A percentile compares a stretch with the other conserved stretches of the same genome.
Conservation (phyloP, 2,113 vertebrate species). For the Melanocharis versteri region DNA sequence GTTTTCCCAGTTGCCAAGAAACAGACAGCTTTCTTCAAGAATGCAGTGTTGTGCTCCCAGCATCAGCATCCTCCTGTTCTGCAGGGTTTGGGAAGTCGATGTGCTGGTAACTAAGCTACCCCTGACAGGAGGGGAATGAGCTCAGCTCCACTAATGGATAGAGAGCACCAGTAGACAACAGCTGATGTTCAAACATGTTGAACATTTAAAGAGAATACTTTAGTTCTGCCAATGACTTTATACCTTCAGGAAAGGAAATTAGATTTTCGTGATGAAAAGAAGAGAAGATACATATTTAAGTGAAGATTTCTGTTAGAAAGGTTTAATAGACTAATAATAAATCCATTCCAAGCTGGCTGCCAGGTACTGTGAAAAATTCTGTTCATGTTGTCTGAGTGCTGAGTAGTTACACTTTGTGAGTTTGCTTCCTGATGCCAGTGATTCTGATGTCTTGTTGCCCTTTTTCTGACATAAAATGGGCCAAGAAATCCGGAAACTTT, state of each 20-base stretch:
- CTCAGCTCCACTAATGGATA: neutral
- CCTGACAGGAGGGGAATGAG: neutral
- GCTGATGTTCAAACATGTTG: neutral
- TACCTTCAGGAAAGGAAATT: constrained; percentile 7
- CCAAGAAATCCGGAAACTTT: neutral
- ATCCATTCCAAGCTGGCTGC: neutral
- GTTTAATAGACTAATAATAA: neutral
- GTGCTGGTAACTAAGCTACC: constrained; percentile 7
- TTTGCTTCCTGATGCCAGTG: neutral
- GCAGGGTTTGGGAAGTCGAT: constrained; percentile 11
- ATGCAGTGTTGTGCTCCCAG: constrained; percentile 43
- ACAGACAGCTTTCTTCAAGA: constrained; percentile 60
- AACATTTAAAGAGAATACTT: neutral
- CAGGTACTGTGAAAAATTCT: neutral
- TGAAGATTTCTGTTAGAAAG: neutral
- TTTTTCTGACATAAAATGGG: neutral
- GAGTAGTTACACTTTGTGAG: neutral
- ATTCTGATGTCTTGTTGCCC: neutral
- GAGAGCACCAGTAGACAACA: neutral
- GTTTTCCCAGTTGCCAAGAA: constrained; percentile 73
- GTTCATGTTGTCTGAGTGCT: neutral
- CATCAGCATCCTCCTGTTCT: constrained; percentile 37
- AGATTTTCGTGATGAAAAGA: neutral
- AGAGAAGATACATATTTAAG: neutral
- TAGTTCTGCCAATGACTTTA: neutral